These are phyloP conservation scores for Littorina saxatilis DNA, from an alignment of 1,140 invertebrate species.

Conservation along the genomic window DNA sequence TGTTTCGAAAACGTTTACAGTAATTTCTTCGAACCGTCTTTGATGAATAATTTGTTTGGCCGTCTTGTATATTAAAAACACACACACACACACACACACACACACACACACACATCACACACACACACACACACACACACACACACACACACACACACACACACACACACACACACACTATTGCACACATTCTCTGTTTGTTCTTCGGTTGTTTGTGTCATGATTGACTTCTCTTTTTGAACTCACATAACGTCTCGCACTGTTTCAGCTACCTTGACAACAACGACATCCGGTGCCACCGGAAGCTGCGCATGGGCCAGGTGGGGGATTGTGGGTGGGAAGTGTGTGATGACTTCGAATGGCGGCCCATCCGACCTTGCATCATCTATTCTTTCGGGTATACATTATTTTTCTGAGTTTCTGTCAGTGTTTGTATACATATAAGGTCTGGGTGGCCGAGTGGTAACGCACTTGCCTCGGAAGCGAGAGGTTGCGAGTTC, in stretches of 20 bases:
- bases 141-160: neutral
- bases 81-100: no score
- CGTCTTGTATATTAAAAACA: no score
- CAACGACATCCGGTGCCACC: slow-evolving; percentile 52
- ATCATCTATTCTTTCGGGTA: slow-evolving; percentile 66
- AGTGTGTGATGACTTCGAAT: slow-evolving; percentile 59
- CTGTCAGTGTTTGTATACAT: neutral
- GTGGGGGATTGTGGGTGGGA: slow-evolving; percentile 66
- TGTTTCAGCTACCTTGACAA: slow-evolving; percentile 57
- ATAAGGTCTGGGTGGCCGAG: no score
- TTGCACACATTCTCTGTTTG: neutral
- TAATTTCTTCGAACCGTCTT: neutral
- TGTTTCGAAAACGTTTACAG: no score
- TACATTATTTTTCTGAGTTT: slow-evolving; percentile 4
- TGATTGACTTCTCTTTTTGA: neutral
- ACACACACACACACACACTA: neutral
- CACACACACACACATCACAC: no score
- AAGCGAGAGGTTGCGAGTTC: no score
- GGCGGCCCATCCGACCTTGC: slow-evolving; percentile 47
- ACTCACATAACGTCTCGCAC: neutral
- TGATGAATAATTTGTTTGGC: neutral
- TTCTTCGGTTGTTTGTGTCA: neutral
- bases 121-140: neutral
- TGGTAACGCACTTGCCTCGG: no score
- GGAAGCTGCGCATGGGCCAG: slow-evolving; percentile 58